Evolutionary conservation across 2,113 vertebrate species (phyloP).

Genomic region (Nycticorax nycticorax): DNA sequence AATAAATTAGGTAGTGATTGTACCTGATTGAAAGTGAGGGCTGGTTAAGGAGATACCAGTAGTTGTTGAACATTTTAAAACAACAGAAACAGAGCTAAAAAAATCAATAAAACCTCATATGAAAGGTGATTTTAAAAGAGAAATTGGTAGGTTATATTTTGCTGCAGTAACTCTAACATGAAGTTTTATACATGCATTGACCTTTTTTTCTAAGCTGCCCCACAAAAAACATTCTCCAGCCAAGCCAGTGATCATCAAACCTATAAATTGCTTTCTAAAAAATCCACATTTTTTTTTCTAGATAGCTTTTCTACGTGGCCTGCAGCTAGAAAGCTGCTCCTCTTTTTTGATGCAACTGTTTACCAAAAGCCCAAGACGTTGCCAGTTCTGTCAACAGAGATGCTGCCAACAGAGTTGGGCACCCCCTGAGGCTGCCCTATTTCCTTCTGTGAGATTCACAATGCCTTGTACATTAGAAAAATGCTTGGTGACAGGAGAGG

Average conservation of each 20-base stretch:
- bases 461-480: not conserved
- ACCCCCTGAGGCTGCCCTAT: not conserved
- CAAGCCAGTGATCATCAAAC: not conserved
- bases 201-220: not conserved
- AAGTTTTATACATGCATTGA: not conserved
- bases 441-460: not conserved
- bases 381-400: not conserved
- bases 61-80: not conserved
- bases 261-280: not conserved
- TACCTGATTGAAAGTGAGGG: not conserved
- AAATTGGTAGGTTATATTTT: not conserved
- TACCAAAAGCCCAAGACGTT: not conserved
- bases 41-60: not conserved
- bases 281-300: not conserved
- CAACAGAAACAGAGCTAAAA: not conserved
- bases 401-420: accelerated
- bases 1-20: not conserved
- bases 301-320: not conserved
- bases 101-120: not conserved
- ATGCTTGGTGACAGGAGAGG: not conserved
- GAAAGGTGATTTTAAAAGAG: not conserved
- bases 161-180: not conserved
- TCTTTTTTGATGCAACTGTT: not conserved
- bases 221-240: not conserved
- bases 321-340: not conserved